Base-by-base conservation (phyloP, 2,888 invertebrate genomes). In the Metopia argyrocephala region DNA sequence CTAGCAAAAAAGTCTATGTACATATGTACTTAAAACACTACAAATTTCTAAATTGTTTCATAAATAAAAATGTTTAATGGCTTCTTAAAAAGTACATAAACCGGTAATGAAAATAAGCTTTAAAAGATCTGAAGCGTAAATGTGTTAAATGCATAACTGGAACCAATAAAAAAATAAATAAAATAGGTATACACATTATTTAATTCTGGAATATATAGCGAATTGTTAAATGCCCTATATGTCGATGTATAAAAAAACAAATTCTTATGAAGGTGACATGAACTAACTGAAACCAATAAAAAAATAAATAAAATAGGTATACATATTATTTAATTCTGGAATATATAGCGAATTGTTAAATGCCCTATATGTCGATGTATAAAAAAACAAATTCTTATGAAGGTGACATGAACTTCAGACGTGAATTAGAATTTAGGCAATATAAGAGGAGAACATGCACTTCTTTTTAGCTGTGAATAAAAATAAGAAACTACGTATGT, bases 51-150 rank as follows among this genome's bases (percentile, higher is more conserved):
- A n/a, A n/a, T n/a, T n/a, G n/a, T n/a, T n/a, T n/a, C n/a, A n/a
- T n/a, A n/a, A n/a, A 38, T 15, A 38, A 38, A 38, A 38, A 38
- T 38, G 38, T n/a, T n/a, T n/a, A n/a, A n/a, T n/a, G n/a, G n/a
- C n/a, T n/a, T n/a, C n/a, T n/a, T n/a, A 38, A 38, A 38, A 9
- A 38, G 38, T 38, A 38, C 38, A 38, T 6, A 6, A n/a, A 61
- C 54, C 31, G 38, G 20, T 18, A 56, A 68, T 3, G 45, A 27
- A 15, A 27, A 45, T 62, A 65, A 31, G 54, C 48, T 73, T 48
- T 27, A 28, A 46, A 48, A 28, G 31, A 73, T 48, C 21, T 73
- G 64, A 73, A 73, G 73, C 73, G 64, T 73, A 73, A 73, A 73
- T 31, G 62, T 64, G 46, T 64, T 73, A 64, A 56, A 45, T 23